Evolutionary conservation across 2,797 vertebrate species (phyloP), one percentile per base, ranked within the genome.

Genomic region (Cichlasoma orientale): DNA sequence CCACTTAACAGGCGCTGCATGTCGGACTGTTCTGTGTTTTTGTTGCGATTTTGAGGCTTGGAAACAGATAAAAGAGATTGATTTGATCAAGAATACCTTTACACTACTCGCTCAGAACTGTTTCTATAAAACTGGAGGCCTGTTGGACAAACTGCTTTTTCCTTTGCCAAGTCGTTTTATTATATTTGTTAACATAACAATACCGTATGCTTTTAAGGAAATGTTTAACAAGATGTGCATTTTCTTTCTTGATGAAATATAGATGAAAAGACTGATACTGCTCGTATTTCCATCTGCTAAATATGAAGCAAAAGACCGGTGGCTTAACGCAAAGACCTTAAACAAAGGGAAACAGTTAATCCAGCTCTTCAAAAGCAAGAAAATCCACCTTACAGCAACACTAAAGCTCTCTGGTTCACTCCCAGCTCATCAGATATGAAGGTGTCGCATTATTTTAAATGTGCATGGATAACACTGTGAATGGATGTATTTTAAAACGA

Each of bases 11-110:
- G 88, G 86, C 88, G 78, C 85, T 89, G 83, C 77, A 9, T 84
- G 85, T 87, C 87, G 79, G 85, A 91, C 76, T 83, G 38, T 52
- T 91, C 76, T 84, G 71, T 90, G 90, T 93, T 94, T 92, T 91
- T 92, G 82, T 91, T 94, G 88, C 89, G 80, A 91, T 90, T 92
- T 83, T 84, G 81, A 90, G 88, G 88, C 87, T 92, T 92, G 84
- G 90, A 92, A 50, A 75, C 63, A 87, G 83, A 92, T 93, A 72
- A 94, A 91, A 91, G 85, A 44, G 14, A 80, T 56, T 82, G 83
- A 89, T 90, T 88, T 76, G 86, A 87, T 90, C 88, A 83, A 69
- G 84, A 85, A 85, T 87, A 90, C 82, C 86, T 80, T 82, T 81
- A 79, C 66, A 71, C 77, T 77, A 58, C 78, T 85, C 82, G 54